phyloP scores from a whole-genome alignment of 37 sponge, comb jelly and placozoan genomes.

The Bolinopsis microptera region DNA sequence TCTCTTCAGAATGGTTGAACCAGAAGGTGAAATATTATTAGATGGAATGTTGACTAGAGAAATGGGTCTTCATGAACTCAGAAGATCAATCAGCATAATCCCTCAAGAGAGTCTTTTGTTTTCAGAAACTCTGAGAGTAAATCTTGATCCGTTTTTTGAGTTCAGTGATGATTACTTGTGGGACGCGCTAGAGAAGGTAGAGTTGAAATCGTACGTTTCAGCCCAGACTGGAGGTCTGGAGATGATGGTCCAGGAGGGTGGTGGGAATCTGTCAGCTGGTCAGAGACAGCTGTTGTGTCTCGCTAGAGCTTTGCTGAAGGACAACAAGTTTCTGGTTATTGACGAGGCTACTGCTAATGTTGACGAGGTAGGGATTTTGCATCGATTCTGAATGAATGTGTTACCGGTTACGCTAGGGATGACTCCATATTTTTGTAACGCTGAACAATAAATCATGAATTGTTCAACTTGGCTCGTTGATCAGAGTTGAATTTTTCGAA shows the following conservation, averaged over 20 bases:
- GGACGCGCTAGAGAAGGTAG: conserved; percentile 78
- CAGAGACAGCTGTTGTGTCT: conserved; percentile 85
- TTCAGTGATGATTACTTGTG: conserved; percentile 77
- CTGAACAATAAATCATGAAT: too few relatives aligned
- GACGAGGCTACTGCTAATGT: conserved; percentile 90
- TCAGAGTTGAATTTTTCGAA: too few relatives aligned
- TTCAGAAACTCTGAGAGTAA: conserved; percentile 82
- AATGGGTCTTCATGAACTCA: conserved; percentile 79
- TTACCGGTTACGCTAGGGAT: too few relatives aligned
- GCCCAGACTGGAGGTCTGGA: conserved; percentile 68
- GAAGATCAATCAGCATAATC: conserved; percentile 82
- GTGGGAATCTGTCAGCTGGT: conserved; percentile 82
- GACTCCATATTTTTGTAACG: neutral
- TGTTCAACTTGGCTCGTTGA: too few relatives aligned
- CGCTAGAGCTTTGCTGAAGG: conserved; percentile 76
- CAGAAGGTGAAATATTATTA: conserved; percentile 74
- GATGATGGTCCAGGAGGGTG: conserved; percentile 72
- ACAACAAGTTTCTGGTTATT: conserved; percentile 78
- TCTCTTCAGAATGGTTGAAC: conserved; percentile 87
- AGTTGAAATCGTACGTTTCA: conserved; percentile 71
- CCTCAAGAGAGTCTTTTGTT: conserved; percentile 92
- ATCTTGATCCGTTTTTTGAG: conserved; percentile 84
- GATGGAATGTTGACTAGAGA: conserved; percentile 76
- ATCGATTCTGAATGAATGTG: too few relatives aligned
- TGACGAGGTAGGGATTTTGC: conserved; percentile 67